Conservation (phyloP, 2,113 vertebrate genomes). For the Nannospalax galili region DNA sequence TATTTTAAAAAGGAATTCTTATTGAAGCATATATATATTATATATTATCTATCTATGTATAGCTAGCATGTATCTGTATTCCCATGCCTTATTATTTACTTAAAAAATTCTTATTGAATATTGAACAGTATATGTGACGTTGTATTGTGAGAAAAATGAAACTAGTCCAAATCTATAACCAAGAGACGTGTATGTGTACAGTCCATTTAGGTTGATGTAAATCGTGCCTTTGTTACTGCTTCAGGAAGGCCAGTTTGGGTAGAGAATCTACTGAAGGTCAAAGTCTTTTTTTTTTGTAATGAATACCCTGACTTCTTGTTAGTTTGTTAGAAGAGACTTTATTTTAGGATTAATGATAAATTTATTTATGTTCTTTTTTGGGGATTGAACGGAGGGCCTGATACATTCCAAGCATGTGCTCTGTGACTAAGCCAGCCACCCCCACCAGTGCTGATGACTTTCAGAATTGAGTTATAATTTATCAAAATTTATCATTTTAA, state of each 20-base stretch:
- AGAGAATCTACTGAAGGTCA: background rate
- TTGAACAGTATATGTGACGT: background rate
- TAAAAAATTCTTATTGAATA: background rate
- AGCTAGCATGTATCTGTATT: too few relatives aligned
- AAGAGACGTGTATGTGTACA: background rate
- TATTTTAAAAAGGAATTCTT: constrained; percentile 25
- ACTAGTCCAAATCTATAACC: background rate
- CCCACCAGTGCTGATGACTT: too few relatives aligned
- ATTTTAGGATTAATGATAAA: background rate
- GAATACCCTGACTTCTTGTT: background rate
- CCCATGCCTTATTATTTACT: background rate
- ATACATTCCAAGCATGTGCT: too few relatives aligned
- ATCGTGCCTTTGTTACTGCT: background rate
- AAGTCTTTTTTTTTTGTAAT: background rate
- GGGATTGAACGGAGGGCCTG: background rate
- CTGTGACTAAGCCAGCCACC: background rate
- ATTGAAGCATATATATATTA: background rate
- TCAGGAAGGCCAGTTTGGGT: too few relatives aligned
- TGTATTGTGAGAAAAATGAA: background rate
- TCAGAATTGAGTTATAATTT: too few relatives aligned
- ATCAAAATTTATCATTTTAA: background rate
- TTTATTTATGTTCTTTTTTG: background rate
- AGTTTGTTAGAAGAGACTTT: background rate
- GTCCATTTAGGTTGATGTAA: background rate
- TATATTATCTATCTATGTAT: background rate